These are phyloP conservation scores for Chlorospingus flavigularis DNA, from an alignment of 2,797 vertebrate genomes.

Conservation along the genomic window DNA sequence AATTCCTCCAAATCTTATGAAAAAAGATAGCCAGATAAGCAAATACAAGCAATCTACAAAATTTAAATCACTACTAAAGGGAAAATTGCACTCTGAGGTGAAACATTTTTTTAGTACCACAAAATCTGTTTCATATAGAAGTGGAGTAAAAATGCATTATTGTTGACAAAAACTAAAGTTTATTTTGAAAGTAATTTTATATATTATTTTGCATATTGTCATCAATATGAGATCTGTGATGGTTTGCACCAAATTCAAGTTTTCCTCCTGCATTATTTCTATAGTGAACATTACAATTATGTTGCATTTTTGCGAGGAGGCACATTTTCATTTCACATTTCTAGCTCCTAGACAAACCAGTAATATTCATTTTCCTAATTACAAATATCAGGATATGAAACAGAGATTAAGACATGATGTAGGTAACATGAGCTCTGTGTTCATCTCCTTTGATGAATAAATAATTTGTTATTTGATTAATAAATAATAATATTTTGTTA, in stretches of 20 bases:
- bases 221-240: background rate
- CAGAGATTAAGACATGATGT: background rate
- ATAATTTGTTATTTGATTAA: constrained; percentile 2
- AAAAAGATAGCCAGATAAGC: background rate
- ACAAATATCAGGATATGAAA: background rate
- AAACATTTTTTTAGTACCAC: background rate
- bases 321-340: background rate
- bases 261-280: background rate
- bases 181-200: background rate
- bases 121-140: background rate
- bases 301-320: background rate
- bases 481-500: constrained; percentile 52
- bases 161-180: background rate
- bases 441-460: constrained; percentile 42
- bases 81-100: background rate
- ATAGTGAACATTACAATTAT: background rate
- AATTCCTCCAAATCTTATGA: background rate
- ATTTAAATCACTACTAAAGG: background rate
- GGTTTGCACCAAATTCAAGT: background rate
- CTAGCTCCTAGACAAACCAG: background rate
- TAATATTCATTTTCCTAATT: constrained; percentile 6
- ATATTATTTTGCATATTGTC: background rate
- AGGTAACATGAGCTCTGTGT: background rate
- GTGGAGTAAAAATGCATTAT: background rate
- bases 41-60: background rate